phyloP scores from a whole-genome alignment of 2,888 invertebrate genomes.

The Caenorhabditis sp. region DNA sequence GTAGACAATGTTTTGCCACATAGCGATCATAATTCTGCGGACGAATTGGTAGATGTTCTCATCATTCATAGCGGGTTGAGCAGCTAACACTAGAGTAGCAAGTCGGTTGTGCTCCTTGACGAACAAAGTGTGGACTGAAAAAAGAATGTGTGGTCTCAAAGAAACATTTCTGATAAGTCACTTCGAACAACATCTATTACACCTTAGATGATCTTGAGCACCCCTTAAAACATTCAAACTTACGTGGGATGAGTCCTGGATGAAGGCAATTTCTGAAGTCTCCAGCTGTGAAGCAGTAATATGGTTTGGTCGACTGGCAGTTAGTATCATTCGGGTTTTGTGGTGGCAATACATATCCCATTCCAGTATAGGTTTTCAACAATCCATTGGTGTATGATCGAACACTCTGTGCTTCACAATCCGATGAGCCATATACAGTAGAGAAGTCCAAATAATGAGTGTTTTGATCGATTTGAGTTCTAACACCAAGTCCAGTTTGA shows the following conservation, averaged over 20 bases:
- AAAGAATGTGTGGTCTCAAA: no score
- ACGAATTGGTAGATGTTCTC: conserved; percentile 56
- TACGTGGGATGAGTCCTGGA: background rate
- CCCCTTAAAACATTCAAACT: no score
- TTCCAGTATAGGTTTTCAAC: conserved; percentile 28
- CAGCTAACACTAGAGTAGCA: conserved; percentile 30
- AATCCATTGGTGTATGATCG: conserved; percentile 76
- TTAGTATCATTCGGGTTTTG: conserved; percentile 41
- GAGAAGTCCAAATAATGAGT: conserved; percentile 82
- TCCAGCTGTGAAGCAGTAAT: conserved; percentile 51
- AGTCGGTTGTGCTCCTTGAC: conserved; percentile 64
- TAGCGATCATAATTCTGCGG: conserved; percentile 71
- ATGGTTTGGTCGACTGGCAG: conserved; percentile 50
- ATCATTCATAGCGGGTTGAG: conserved; percentile 41
- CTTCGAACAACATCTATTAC: no score
- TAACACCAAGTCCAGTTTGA: conserved; percentile 79
- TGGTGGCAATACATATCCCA: conserved; percentile 49
- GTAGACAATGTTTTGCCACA: conserved; percentile 75
- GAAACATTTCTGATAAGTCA: no score
- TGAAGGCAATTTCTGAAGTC: conserved; percentile 59
- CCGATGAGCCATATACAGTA: conserved; percentile 88
- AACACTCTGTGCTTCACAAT: conserved; percentile 81
- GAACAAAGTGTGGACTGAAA: conserved; percentile 53
- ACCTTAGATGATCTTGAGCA: no score
- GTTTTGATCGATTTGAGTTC: conserved; percentile 74